phyloP scores from a whole-genome alignment of 2,797 vertebrate genomes.

The Paedocypris micromegethes region DNA sequence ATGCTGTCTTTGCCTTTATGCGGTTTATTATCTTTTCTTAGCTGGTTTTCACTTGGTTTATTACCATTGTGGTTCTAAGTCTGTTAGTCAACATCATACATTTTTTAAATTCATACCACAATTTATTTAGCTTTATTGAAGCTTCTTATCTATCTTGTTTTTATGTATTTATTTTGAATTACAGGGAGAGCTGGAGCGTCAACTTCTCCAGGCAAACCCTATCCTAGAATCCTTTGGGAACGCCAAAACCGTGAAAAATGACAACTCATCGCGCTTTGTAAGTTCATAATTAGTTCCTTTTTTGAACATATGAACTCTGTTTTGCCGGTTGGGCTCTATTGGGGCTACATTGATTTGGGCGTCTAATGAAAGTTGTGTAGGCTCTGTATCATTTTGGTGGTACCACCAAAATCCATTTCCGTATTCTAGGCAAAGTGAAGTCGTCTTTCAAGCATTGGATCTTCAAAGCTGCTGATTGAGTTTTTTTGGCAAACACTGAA shows the following conservation, averaged over 20 bases:
- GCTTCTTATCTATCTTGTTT: background rate
- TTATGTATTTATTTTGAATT: conserved; percentile 30
- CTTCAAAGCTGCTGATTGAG: conserved; percentile 9
- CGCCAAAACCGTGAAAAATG: conserved; percentile 98
- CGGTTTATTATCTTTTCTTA: background rate
- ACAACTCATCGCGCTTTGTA: conserved; percentile 98
- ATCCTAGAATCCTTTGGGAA: conserved; percentile 97
- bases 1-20: background rate
- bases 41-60: background rate
- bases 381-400: too few relatives aligned
- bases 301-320: background rate
- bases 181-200: conserved; percentile 93
- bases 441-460: background rate
- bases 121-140: too few relatives aligned
- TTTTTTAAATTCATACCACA: too few relatives aligned
- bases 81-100: too few relatives aligned
- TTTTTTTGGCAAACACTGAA: conserved; percentile 27
- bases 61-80: background rate
- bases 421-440: background rate
- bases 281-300: conserved; percentile 67
- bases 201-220: conserved; percentile 97
- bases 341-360: too few relatives aligned
- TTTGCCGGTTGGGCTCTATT: background rate
- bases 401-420: background rate
- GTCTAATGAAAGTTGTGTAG: too few relatives aligned